A percentile compares a stretch with the other conserved stretches of the same genome.
Evolutionary conservation across 2,797 vertebrate species (phyloP).

Genomic region (Cichlasoma orientale): DNA sequence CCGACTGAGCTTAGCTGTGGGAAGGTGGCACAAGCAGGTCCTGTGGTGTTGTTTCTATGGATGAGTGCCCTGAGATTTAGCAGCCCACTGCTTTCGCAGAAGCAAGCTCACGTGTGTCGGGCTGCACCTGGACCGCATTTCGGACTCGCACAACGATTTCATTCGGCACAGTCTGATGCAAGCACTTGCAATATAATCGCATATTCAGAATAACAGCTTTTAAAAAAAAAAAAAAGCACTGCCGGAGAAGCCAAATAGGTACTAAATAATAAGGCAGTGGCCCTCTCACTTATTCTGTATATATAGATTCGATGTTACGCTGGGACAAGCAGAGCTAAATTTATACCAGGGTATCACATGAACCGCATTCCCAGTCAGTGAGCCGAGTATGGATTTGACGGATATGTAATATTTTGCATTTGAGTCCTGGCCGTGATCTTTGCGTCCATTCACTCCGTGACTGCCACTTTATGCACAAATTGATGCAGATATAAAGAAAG

Average conservation of each 20-base stretch:
- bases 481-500: not conserved
- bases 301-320: not conserved
- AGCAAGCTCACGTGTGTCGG: not conserved
- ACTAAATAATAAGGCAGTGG: conserved; percentile 10
- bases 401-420: not conserved
- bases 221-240: not conserved
- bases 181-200: conserved; percentile 32
- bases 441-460: conserved; percentile 4
- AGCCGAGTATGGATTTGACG: not conserved
- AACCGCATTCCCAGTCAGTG: conserved; percentile 19
- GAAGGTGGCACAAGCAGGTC: conserved; percentile 16
- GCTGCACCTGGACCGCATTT: conserved; percentile 38
- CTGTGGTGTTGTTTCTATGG: conserved; percentile 42
- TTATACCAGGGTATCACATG: not conserved
- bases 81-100: conserved; percentile 26
- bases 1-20: conserved; percentile 9
- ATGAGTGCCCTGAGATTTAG: conserved; percentile 44
- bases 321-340: not conserved
- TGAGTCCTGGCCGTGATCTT: conserved; percentile 31
- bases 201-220: not conserved
- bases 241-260: not conserved
- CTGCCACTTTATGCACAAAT: conserved; percentile 11
- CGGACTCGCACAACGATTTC: conserved; percentile 8
- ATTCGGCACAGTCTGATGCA: conserved; percentile 29
- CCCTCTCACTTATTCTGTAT: not conserved